These are phyloP conservation scores for Coenonympha glycerion DNA, from an alignment of 2,888 invertebrate genomes.

Conservation along the genomic window DNA sequence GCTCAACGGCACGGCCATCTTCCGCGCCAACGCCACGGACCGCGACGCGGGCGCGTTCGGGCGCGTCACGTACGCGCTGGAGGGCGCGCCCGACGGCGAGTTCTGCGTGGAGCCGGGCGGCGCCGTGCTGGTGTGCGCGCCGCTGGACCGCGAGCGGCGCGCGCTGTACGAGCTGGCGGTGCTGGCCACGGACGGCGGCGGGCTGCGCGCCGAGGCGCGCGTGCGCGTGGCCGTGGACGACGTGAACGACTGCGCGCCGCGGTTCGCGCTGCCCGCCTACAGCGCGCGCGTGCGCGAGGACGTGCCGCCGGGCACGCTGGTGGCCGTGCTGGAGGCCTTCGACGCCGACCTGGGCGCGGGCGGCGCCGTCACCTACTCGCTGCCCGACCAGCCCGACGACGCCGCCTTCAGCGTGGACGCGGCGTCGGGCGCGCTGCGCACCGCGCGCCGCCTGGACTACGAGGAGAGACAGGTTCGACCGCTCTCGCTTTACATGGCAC, in stretches of 20 bases:
- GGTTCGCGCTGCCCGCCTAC: conserved; percentile 85
- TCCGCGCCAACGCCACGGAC: conserved; percentile 88
- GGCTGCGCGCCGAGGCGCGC: conserved; percentile 86
- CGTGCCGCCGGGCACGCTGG: conserved; percentile 89
- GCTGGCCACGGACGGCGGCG: conserved; percentile 86
- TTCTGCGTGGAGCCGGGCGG: conserved; percentile 89
- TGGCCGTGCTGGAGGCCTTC: conserved; percentile 85
- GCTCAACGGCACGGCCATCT: conserved; percentile 88
- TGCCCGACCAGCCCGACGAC: conserved; percentile 81
- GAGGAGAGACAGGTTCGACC: conserved; percentile 83
- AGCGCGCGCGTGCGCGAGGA: conserved; percentile 92
- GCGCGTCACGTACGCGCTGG: conserved; percentile 81
- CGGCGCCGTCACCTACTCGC: conserved; percentile 86
- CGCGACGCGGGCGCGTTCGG: conserved; percentile 89
- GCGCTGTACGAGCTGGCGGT: conserved; percentile 87
- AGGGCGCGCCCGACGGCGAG: conserved; percentile 85
- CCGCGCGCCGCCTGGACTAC: conserved; percentile 87
- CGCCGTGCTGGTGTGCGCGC: conserved; percentile 82
- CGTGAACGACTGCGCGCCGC: conserved; percentile 92
- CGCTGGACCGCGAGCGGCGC: conserved; percentile 89
- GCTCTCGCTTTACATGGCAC: too few relatives aligned
- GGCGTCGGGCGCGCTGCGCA: conserved; percentile 89
- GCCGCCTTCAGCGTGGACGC: conserved; percentile 88
- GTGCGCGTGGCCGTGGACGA: conserved; percentile 90
- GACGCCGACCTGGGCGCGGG: conserved; percentile 91